These are phyloP conservation scores for Enteromius viviparus DNA, from an alignment of 2,797 vertebrate species.

Conservation along the genomic window DNA sequence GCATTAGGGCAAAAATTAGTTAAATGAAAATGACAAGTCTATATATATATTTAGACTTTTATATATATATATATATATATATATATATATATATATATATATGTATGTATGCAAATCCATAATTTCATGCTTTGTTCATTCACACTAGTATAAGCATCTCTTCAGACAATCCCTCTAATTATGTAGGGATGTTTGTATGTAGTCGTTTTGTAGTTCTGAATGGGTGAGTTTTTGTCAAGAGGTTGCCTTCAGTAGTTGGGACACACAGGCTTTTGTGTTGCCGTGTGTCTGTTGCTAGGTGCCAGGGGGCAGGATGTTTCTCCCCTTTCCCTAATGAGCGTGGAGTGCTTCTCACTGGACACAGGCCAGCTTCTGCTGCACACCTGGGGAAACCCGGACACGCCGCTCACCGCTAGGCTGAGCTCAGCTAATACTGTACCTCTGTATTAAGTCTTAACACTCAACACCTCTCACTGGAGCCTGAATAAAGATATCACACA, in stretches of 20 bases:
- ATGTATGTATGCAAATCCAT: neutral
- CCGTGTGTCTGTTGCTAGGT: slow-evolving; percentile 73
- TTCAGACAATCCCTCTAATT: neutral
- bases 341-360: slow-evolving; percentile 70
- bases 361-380: slow-evolving; percentile 71
- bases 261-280: slow-evolving; percentile 77
- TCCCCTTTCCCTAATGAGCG: slow-evolving; percentile 74
- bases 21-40: neutral
- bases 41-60: neutral
- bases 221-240: slow-evolving; percentile 53
- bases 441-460: slow-evolving; percentile 22
- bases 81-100: too few species aligned
- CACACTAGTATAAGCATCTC: neutral
- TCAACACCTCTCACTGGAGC: neutral
- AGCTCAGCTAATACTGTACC: slow-evolving; percentile 24
- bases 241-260: slow-evolving; percentile 71
- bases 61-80: too few species aligned
- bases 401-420: slow-evolving; percentile 21
- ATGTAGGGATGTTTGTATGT: slow-evolving; percentile 25
- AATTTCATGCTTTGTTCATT: neutral
- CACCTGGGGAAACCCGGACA: slow-evolving; percentile 70
- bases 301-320: slow-evolving; percentile 65
- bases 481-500: slow-evolving; percentile 13
- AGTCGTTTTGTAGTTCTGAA: slow-evolving; percentile 51
- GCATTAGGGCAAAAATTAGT: neutral